Evolutionary conservation across 2,888 invertebrate genomes (phyloP).

Genomic region (Morpho deidamia): DNA sequence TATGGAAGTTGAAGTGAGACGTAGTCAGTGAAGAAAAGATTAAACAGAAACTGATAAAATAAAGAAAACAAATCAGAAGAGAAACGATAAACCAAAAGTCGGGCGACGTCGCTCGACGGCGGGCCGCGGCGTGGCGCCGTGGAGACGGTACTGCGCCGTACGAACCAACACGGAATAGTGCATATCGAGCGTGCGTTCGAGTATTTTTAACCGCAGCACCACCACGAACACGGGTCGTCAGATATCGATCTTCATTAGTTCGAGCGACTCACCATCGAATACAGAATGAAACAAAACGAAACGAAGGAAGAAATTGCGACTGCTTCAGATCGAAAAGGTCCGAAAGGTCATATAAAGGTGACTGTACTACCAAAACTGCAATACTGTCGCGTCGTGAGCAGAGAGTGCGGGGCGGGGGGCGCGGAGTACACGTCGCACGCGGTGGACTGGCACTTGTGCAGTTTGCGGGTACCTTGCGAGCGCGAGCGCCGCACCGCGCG

Average conservation of each 20-base stretch:
- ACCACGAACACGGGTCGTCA: not conserved
- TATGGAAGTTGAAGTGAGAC: constrained; percentile 36
- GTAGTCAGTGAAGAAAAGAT: constrained; percentile 41
- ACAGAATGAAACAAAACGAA: constrained; percentile 34
- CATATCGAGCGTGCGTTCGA: not conserved
- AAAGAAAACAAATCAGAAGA: constrained; percentile 15
- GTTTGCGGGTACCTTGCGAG: constrained; percentile 95
- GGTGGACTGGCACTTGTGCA: constrained; percentile 94
- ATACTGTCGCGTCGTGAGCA: constrained; percentile 93
- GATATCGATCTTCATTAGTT: not conserved
- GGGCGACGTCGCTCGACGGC: constrained; percentile 28
- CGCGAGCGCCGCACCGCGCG: constrained; percentile 76
- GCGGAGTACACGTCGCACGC: constrained; percentile 88
- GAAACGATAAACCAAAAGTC: constrained; percentile 13
- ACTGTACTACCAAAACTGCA: constrained; percentile 97
- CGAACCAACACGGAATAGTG: not conserved
- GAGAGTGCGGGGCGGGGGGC: constrained; percentile 81
- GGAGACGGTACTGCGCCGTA: constrained; percentile 5
- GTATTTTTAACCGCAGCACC: not conserved
- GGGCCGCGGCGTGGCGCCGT: constrained; percentile 5
- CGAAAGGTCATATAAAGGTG: constrained; percentile 74
- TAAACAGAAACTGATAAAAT: constrained; percentile 32
- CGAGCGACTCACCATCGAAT: constrained; percentile 26
- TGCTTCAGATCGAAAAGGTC: constrained; percentile 66
- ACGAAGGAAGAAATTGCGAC: constrained; percentile 65